Conservation (phyloP, 2,797 vertebrate genomes). For the Kryptolebias ocellatus region DNA sequence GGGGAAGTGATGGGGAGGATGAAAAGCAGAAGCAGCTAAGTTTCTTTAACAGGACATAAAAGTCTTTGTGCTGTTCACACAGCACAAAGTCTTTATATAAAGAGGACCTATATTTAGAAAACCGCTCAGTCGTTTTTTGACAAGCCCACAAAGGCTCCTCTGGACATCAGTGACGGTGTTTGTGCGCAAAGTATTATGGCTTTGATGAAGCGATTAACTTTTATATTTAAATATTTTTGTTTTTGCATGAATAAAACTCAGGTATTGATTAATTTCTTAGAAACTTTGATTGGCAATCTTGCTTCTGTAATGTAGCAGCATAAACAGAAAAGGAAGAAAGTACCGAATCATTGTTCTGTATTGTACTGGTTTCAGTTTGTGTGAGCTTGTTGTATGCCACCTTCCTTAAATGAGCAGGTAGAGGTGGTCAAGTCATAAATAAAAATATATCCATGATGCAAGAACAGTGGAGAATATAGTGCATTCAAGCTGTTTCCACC, state of each 20-base stretch:
- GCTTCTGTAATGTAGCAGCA: neutral
- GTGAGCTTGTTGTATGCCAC: constrained; percentile 15
- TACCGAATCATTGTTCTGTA: constrained; percentile 20
- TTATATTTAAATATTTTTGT: neutral
- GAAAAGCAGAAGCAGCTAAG: constrained; percentile 60
- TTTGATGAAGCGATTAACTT: neutral
- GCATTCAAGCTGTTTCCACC: no score
- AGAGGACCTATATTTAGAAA: constrained; percentile 46
- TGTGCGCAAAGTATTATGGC: neutral
- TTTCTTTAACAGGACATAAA: constrained; percentile 54
- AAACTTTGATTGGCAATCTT: no score
- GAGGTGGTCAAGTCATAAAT: constrained; percentile 19
- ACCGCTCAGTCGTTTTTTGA: constrained; percentile 2
- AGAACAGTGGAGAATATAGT: neutral
- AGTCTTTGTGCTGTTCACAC: constrained; percentile 55
- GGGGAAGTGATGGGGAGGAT: constrained; percentile 69
- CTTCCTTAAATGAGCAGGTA: constrained; percentile 20
- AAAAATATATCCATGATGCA: constrained; percentile 3
- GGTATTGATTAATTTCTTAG: neutral
- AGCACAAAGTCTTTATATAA: constrained; percentile 46
- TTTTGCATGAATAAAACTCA: neutral
- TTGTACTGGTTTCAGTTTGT: neutral
- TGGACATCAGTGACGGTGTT: constrained; percentile 3
- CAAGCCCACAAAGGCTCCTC: neutral
- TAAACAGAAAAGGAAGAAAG: constrained; percentile 19